Conservation (phyloP, 2,888 invertebrate genomes). For the Drosophila putrida region DNA sequence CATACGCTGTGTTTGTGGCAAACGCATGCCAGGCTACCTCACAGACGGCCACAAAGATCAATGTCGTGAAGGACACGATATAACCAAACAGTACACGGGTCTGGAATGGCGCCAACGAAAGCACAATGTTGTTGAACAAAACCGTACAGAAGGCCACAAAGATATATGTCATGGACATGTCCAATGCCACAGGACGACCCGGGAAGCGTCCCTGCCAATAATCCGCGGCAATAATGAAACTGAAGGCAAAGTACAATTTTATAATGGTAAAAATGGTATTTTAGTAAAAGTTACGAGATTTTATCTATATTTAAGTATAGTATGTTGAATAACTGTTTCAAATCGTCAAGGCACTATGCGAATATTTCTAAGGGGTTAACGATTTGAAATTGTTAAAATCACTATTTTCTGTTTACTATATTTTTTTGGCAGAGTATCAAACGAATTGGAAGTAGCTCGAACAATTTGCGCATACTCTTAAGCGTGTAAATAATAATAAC, state of each 20-base stretch:
- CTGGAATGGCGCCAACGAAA: slow-evolving; percentile 93
- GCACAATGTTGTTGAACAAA: slow-evolving; percentile 92
- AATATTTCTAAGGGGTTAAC: too few species aligned
- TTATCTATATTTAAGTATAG: too few species aligned
- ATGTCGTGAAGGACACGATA: slow-evolving; percentile 91
- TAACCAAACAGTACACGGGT: slow-evolving; percentile 95
- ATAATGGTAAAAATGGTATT: too few species aligned
- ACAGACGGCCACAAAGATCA: slow-evolving; percentile 93
- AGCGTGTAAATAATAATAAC: not conserved
- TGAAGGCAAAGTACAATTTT: slow-evolving; percentile 77
- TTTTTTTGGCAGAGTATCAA: not conserved
- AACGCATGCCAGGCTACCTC: slow-evolving; percentile 95
- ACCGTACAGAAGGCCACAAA: slow-evolving; percentile 95
- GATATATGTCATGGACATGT: slow-evolving; percentile 96
- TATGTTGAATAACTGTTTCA: too few species aligned
- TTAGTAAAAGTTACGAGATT: too few species aligned
- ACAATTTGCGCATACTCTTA: not conserved
- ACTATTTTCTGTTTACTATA: not conserved
- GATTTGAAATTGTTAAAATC: too few species aligned
- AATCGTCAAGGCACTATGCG: too few species aligned
- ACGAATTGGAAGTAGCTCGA: too few species aligned
- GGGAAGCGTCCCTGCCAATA: slow-evolving; percentile 95
- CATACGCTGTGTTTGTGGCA: slow-evolving; percentile 91
- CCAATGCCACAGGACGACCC: slow-evolving; percentile 94
- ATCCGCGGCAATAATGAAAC: slow-evolving; percentile 97